Base-by-base conservation (phyloP, 2,888 invertebrate species). In the Ceratothoa steindachneri region DNA sequence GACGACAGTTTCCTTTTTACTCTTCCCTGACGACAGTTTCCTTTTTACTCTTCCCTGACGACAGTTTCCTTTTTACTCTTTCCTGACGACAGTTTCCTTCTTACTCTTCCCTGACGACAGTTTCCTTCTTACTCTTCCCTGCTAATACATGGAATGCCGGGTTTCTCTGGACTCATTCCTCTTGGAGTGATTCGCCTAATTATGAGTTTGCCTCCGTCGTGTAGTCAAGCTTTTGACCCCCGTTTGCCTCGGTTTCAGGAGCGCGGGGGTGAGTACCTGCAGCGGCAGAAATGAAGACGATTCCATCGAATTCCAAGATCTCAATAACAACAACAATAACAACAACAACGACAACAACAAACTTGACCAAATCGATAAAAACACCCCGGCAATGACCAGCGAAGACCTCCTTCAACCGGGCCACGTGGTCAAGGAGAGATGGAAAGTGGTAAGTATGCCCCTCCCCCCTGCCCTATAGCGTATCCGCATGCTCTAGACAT, bases 401-500 rank as follows among this genome's bases (percentile, higher is more conserved):
- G 94, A 95, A 86, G 97, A 97, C 86, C 89, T 97, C 81, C 87
- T 97, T 83, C 95, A 96, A 86, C 94, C 95, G 51, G 97, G 96
- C 69, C 95, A 97, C 87, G 93, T 97, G 75, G 96, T 98, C 83
- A 97, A 97, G 87, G 98, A 99, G 84, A 87, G 98, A 85, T 99
- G 98, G 98, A 98, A 97, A 93, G 89, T 91, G 83, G 97, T 97
- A 83, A 86, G 89, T 84, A 66, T 24, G 28, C 7, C 52, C 52
- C n/a, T 19, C 52, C 1, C n/a, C n/a, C n/a, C n/a, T n/a, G n/a
- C n/a, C n/a, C n/a, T n/a, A n/a, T n/a, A n/a, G n/a, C n/a, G n/a
- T n/a, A n/a, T n/a, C n/a, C n/a, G n/a, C n/a, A n/a, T n/a, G n/a
- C n/a, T n/a, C n/a, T n/a, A n/a, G n/a, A n/a, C n/a, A n/a, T n/a